Evolutionary conservation across 2,797 vertebrate species (phyloP).

Genomic region (Propithecus deckenii): DNA sequence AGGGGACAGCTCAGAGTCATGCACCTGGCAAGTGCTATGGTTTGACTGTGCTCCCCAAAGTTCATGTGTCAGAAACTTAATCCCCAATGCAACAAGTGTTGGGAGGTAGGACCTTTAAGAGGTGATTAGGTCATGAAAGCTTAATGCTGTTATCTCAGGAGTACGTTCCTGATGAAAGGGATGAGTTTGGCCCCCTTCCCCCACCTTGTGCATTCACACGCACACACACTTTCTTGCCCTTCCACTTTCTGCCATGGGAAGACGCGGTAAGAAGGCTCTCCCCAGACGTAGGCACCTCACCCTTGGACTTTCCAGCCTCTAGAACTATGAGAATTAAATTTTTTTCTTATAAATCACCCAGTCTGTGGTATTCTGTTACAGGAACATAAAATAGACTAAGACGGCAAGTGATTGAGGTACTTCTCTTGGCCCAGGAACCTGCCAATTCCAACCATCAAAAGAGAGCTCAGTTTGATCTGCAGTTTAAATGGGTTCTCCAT

Average conservation of each 20-base stretch:
- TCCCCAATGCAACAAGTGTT: background rate
- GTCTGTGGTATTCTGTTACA: background rate
- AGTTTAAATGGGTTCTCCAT: background rate
- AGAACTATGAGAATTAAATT: background rate
- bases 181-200: background rate
- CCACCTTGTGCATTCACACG: background rate
- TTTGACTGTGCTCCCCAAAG: background rate
- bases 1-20: constrained; percentile 18
- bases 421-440: background rate
- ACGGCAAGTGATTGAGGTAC: background rate
- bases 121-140: background rate
- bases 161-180: background rate
- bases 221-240: background rate
- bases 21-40: background rate
- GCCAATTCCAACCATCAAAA: background rate
- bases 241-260: background rate
- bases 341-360: background rate
- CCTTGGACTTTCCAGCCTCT: background rate
- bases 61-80: background rate
- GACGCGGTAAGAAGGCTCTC: background rate
- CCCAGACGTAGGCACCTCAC: background rate
- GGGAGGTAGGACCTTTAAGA: background rate
- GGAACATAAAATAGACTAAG: background rate
- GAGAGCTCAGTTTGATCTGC: background rate
- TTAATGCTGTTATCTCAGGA: background rate